phyloP scores from a whole-genome alignment of 1,140 invertebrate genomes.

The Parapsyche elsis region DNA sequence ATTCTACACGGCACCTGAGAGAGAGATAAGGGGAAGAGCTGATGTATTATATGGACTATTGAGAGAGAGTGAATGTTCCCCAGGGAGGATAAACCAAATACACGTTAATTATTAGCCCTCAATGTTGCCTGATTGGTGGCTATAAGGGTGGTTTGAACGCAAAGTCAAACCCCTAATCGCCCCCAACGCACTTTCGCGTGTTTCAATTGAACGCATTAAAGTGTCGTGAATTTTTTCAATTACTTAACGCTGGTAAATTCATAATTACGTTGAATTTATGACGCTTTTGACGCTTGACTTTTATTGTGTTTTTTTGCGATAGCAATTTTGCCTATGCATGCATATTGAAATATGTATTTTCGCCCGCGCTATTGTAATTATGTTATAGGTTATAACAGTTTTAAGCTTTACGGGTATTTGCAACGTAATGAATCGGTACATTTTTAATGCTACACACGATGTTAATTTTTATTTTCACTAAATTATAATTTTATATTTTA shows the following conservation, averaged over 20 bases:
- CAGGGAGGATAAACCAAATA: constrained; percentile 12
- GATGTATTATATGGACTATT: neutral
- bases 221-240: constrained; percentile 3
- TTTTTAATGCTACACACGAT: no score
- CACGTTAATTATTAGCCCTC: constrained; percentile 28
- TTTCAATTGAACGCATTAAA: neutral
- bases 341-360: no score
- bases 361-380: no score
- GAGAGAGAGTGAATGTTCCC: constrained; percentile 14
- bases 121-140: constrained; percentile 1
- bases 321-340: neutral
- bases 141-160: neutral
- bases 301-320: neutral
- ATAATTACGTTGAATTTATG: neutral
- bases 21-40: neutral
- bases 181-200: constrained; percentile 12
- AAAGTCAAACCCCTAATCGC: neutral
- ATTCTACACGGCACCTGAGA: constrained; percentile 15
- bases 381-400: no score
- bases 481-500: no score
- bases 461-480: no score
- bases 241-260: constrained; percentile 7
- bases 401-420: no score
- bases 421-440: no score
- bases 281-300: constrained; percentile 20